phyloP scores from a whole-genome alignment of 2,797 vertebrate genomes.

The Gymnoscopelus braueri region DNA sequence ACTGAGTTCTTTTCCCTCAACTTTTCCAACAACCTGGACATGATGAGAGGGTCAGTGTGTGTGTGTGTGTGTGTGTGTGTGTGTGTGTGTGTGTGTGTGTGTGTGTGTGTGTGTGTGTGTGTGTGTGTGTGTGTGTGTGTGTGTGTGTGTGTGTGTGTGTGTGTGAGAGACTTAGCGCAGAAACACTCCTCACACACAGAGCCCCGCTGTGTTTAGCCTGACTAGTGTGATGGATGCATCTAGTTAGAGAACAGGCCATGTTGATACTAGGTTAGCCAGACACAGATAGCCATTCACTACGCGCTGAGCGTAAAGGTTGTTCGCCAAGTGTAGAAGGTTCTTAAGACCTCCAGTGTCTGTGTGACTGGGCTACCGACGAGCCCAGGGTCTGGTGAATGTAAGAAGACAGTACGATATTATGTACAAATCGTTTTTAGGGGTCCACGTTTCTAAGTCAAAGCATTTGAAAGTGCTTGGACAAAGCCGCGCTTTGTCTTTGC shows the following conservation, averaged over 20 bases:
- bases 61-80: background rate
- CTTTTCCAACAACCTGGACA: constrained; percentile 23
- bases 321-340: constrained; percentile 17
- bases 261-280: constrained; percentile 76
- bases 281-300: constrained; percentile 87
- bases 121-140: background rate
- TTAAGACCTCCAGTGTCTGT: constrained; percentile 54
- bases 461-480: constrained; percentile 25
- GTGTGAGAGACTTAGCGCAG: constrained; percentile 41
- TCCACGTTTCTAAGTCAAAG: constrained; percentile 25
- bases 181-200: constrained; percentile 54
- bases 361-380: constrained; percentile 22
- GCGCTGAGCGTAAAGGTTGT: constrained; percentile 71
- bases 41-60: constrained; percentile 36
- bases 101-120: constrained; percentile 40
- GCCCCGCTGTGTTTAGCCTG: constrained; percentile 62
- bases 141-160: background rate
- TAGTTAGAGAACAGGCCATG: constrained; percentile 81
- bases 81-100: constrained; percentile 45
- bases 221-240: constrained; percentile 83
- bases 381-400: constrained; percentile 34
- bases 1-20: constrained; percentile 41
- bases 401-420: constrained; percentile 26
- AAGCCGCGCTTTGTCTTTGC: constrained; percentile 22
- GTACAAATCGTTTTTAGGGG: constrained; percentile 46